Conservation (phyloP, 92 coral and sea anemone species). For the Pocillopora grandis region DNA sequence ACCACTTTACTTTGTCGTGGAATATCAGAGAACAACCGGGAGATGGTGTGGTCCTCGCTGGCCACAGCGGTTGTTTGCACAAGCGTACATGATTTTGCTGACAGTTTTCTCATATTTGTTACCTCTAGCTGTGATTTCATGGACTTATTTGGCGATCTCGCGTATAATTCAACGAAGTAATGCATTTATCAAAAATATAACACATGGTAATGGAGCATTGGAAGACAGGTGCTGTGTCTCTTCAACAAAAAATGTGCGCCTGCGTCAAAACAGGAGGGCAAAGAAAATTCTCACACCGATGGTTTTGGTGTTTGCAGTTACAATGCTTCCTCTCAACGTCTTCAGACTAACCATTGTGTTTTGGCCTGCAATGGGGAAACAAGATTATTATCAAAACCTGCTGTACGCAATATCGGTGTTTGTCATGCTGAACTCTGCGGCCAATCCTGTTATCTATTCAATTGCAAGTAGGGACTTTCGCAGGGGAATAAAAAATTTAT, state of each 20-base stretch:
- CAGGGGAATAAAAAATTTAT: neutral
- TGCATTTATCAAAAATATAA: constrained; percentile 8
- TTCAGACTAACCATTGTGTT: neutral
- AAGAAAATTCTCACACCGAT: constrained; percentile 43
- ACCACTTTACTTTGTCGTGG: constrained; percentile 23
- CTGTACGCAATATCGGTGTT: neutral
- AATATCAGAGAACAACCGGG: constrained; percentile 6
- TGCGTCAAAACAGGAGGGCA: constrained; percentile 36
- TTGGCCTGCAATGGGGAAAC: neutral
- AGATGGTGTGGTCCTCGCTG: constrained; percentile 14
- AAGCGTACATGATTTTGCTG: neutral
- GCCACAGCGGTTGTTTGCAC: neutral
- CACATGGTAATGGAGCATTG: neutral
- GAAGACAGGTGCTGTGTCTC: neutral
- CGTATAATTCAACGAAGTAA: constrained; percentile 15
- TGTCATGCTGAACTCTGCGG: constrained; percentile 22
- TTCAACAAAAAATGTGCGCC: constrained; percentile 15
- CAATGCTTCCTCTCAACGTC: constrained; percentile 39
- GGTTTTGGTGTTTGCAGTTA: constrained; percentile 25
- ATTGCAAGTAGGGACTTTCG: constrained; percentile 26
- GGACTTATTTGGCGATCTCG: constrained; percentile 31
- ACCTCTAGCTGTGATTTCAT: constrained; percentile 14
- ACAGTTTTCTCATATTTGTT: constrained; percentile 17
- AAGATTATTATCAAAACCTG: neutral
- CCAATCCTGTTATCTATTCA: constrained; percentile 37